Base-by-base conservation (phyloP, 2,797 vertebrate genomes). In the Onychomys leucogaster region DNA sequence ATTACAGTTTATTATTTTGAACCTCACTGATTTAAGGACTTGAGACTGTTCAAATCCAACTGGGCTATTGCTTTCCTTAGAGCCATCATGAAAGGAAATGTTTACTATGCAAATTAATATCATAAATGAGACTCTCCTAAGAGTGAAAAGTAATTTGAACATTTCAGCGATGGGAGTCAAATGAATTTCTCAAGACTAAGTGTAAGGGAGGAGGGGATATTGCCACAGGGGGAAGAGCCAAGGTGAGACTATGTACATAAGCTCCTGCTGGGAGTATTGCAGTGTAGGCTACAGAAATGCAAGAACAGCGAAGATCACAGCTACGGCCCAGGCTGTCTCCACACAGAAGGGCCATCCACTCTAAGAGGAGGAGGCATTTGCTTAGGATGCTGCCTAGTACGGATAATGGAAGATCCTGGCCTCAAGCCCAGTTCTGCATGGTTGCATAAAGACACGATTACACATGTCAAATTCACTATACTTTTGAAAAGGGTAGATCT, bases 1-100 rank as follows among this genome's bases (percentile, higher is more conserved):
- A 95, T 93, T 92, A 84, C 29, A 90, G 85, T 91, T 96, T 94
- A 89, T 97, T 96, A 59, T 96, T 97, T 95, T 93, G 61, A 94
- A 96, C 43, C 12, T 92, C 80, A 4, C 32, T 96, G 75, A 96
- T 94, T 97, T 89, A 90, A 85, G 43, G n/a, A 95, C 49, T 82
- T 80, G 27, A 43, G 84, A 97, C 93, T 88, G 90, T 95, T 97
- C 67, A 93, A 10, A 78, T 93, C 55, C 92, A 49, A 89, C 76
- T 73, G 69, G 73, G 41, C 34, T 90, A 81, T 93, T 93, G 81
- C 46, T 96, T 96, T 91, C 89, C 95, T 95, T 83, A 86, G 77
- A 85, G 89, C 43, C n/a, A 49, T 95, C 75, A 90, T 59, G 75
- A 32, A 95, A 95, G 87, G 91, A 97, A 96, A 91, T 95, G 46